A percentile compares a stretch with the other conserved stretches of the same genome.
Conservation (phyloP, 2,888 invertebrate species). For the Argynnis bischoffii region DNA sequence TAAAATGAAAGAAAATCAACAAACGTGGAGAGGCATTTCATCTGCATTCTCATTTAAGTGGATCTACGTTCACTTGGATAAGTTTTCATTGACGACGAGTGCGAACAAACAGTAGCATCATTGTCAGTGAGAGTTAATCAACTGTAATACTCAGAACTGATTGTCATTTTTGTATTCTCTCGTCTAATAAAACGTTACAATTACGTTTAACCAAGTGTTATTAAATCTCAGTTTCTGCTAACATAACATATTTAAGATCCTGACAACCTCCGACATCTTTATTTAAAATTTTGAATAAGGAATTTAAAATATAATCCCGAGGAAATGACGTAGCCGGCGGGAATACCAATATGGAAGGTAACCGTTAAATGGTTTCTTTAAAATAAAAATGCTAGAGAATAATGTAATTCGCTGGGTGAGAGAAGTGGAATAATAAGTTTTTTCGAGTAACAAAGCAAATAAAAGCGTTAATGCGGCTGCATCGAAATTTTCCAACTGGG, state of each 20-base stretch:
- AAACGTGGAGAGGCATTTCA: constrained; percentile 3
- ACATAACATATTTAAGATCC: constrained; percentile 14
- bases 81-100: constrained; percentile 17
- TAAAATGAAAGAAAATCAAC: constrained; percentile 6
- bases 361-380: constrained; percentile 52
- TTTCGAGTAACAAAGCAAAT: constrained; percentile 74
- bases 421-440: constrained; percentile 77
- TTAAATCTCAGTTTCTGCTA: neutral
- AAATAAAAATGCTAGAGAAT: constrained; percentile 67
- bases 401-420: constrained; percentile 72
- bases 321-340: constrained; percentile 32
- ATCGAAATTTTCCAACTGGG: constrained; percentile 76
- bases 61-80: constrained; percentile 19
- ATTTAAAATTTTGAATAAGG: constrained; percentile 29
- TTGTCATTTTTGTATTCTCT: constrained; percentile 1
- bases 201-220: neutral
- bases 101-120: neutral
- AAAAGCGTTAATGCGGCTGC: constrained; percentile 77
- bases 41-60: constrained; percentile 8
- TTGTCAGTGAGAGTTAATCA: constrained; percentile 8
- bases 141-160: constrained; percentile 1
- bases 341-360: constrained; percentile 39
- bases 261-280: constrained; percentile 15
- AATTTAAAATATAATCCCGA: constrained; percentile 31
- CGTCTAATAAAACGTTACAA: neutral